These are phyloP conservation scores for Ispidina lecontei DNA, from an alignment of 2,797 vertebrate species.

Conservation along the genomic window DNA sequence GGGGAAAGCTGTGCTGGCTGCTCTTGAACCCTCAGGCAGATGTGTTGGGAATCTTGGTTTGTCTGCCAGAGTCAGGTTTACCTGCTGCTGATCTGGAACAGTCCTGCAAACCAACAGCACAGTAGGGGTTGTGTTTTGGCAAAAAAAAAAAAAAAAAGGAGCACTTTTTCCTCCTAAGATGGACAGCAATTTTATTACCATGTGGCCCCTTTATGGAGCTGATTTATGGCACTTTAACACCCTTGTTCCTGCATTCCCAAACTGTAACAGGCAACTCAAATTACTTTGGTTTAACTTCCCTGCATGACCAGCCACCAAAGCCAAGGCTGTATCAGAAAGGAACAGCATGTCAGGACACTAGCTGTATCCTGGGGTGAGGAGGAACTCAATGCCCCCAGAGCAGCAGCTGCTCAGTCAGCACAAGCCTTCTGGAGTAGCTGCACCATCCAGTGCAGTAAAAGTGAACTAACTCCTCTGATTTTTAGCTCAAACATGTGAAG, in stretches of 20 bases:
- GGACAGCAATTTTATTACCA: not conserved
- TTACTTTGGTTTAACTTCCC: not conserved
- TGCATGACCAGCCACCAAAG: not conserved
- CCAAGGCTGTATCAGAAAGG: not conserved
- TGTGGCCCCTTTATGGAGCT: not conserved
- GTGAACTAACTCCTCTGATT: not conserved
- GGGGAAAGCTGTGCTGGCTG: not conserved
- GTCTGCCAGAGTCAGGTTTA: not conserved
- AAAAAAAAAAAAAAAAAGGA: no score
- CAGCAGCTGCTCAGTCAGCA: not conserved
- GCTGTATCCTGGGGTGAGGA: fast-evolving
- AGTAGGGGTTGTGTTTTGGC: no score
- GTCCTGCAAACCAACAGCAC: not conserved
- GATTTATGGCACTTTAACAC: not conserved
- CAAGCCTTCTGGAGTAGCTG: not conserved
- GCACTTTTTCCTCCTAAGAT: no score
- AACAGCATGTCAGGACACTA: fast-evolving
- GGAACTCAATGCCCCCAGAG: not conserved
- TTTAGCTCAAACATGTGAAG: not conserved
- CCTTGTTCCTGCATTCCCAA: not conserved
- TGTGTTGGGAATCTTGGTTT: not conserved
- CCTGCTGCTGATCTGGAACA: not conserved
- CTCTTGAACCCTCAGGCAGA: not conserved
- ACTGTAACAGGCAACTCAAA: not conserved
- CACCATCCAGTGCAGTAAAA: not conserved